A percentile compares a stretch with the other conserved stretches of the same genome.
phyloP scores from a whole-genome alignment of 2,888 invertebrate genomes.

The Hydraecia micacea region DNA sequence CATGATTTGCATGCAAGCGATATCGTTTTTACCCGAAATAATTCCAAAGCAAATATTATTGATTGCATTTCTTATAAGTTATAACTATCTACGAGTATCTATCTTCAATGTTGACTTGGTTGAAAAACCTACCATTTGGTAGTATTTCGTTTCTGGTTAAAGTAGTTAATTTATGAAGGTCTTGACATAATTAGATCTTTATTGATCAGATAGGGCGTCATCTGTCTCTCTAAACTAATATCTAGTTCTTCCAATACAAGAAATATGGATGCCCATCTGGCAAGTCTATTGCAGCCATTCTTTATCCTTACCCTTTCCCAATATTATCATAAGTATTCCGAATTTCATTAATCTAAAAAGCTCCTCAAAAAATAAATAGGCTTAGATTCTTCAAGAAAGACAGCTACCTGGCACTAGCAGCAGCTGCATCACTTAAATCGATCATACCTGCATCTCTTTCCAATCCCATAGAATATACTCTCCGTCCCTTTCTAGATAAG shows the following conservation, averaged over 20 bases:
- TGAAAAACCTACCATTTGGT: background rate
- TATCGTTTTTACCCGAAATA: background rate
- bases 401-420: constrained; percentile 82
- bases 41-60: constrained; percentile 20
- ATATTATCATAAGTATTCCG: constrained; percentile 65
- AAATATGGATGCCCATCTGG: constrained; percentile 54
- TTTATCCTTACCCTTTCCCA: constrained; percentile 52
- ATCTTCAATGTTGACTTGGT: background rate
- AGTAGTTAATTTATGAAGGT: constrained; percentile 24
- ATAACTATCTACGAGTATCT: background rate
- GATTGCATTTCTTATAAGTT: constrained; percentile 16
- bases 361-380: constrained; percentile 76
- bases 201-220: constrained; percentile 23
- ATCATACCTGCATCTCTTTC: constrained; percentile 76
- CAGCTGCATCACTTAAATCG: constrained; percentile 87
- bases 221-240: constrained; percentile 5
- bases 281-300: constrained; percentile 3
- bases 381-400: constrained; percentile 77
- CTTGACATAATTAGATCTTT: constrained; percentile 16
- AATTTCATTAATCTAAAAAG: constrained; percentile 68
- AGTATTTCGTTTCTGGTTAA: background rate
- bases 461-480: constrained; percentile 49
- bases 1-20: background rate
- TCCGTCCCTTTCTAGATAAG: constrained; percentile 77
- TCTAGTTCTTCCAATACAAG: constrained; percentile 12